These are phyloP conservation scores for Tetrapedia diversipes DNA, from an alignment of 2,888 invertebrate species.

Conservation along the genomic window DNA sequence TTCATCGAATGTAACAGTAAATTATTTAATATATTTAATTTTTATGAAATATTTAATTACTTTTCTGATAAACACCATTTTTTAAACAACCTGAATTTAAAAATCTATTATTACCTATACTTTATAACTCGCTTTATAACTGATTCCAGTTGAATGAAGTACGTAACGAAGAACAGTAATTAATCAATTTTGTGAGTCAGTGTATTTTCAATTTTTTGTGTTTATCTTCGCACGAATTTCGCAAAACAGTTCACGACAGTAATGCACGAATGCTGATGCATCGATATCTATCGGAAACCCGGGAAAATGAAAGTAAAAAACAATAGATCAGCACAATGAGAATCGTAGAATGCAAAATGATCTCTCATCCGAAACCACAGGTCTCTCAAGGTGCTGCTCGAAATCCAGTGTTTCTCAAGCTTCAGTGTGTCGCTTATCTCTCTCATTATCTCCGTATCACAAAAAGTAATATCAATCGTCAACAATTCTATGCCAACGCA, in stretches of 20 bases:
- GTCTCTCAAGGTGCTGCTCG: constrained; percentile 27
- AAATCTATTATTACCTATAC: too few relatives aligned
- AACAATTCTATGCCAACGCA: too few relatives aligned
- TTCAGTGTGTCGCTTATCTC: background rate
- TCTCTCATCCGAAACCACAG: constrained; percentile 42
- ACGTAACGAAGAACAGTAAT: too few relatives aligned
- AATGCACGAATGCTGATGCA: constrained; percentile 33
- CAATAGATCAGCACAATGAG: constrained; percentile 31
- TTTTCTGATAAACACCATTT: too few relatives aligned
- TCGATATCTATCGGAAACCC: constrained; percentile 31
- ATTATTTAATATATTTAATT: too few relatives aligned
- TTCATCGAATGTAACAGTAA: too few relatives aligned
- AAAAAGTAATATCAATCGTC: background rate
- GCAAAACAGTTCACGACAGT: constrained; percentile 1
- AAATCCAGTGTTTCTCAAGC: constrained; percentile 61
- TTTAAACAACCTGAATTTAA: too few relatives aligned
- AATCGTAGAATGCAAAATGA: constrained; percentile 48
- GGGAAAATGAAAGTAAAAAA: constrained; percentile 16
- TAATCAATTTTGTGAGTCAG: too few relatives aligned
- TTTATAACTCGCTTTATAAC: too few relatives aligned
- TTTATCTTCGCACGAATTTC: constrained; percentile 39
- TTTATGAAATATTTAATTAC: too few relatives aligned
- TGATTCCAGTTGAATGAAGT: too few relatives aligned
- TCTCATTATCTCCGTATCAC: background rate
- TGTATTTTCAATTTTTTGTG: background rate